Conservation (phyloP, 1,140 invertebrate genomes). For the Ruditapes philippinarum region DNA sequence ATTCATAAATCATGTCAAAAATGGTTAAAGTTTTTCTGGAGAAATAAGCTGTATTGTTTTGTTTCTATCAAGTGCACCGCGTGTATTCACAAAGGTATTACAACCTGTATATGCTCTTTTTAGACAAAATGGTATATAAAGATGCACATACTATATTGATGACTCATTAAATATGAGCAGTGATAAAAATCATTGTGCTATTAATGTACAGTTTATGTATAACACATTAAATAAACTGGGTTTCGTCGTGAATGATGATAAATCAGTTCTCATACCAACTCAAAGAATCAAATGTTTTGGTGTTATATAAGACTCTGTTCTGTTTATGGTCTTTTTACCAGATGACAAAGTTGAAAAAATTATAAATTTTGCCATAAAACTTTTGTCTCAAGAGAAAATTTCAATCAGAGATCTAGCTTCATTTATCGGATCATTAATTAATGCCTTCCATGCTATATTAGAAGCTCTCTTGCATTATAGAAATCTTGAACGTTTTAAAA, state of each 20-base stretch:
- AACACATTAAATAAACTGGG: background rate
- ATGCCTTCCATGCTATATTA: no score
- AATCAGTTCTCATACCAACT: slow-evolving; percentile 19
- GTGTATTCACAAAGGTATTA: slow-evolving; percentile 36
- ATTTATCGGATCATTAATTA: slow-evolving; percentile 33
- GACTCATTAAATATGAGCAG: slow-evolving; percentile 52
- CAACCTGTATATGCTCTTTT: slow-evolving; percentile 47
- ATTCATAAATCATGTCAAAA: slow-evolving; percentile 46
- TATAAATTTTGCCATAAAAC: background rate
- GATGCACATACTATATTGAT: slow-evolving; percentile 55
- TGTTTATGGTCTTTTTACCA: slow-evolving; percentile 44
- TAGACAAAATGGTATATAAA: background rate
- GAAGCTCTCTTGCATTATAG: slow-evolving; percentile 36
- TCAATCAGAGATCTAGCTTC: slow-evolving; percentile 22
- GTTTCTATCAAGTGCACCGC: background rate
- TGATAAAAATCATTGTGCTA: background rate
- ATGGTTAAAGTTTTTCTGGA: slow-evolving; percentile 67
- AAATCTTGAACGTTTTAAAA: background rate
- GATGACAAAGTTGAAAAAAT: slow-evolving; percentile 42
- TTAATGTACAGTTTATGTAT: background rate
- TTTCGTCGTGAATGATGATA: slow-evolving; percentile 9
- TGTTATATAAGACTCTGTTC: slow-evolving; percentile 34
- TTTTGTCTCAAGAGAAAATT: background rate
- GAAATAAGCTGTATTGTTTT: slow-evolving; percentile 35
- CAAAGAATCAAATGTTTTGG: slow-evolving; percentile 47